Evolutionary conservation across 2,797 vertebrate genomes (phyloP).

Genomic region (Hydrolagus colliei): DNA sequence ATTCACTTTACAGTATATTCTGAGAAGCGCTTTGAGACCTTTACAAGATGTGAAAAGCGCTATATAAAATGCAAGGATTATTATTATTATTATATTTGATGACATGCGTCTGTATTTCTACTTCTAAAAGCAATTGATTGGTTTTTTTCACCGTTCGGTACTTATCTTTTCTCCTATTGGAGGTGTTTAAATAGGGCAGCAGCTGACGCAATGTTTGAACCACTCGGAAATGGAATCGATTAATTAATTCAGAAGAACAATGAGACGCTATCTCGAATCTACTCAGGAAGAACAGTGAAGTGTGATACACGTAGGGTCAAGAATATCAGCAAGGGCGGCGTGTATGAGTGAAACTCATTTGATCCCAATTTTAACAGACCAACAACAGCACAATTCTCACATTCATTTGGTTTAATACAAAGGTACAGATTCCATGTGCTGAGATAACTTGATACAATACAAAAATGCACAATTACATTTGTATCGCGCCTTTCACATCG

Average conservation of each 20-base stretch:
- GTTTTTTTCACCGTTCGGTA: not conserved
- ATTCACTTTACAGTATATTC: too few species aligned
- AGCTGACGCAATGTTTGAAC: not conserved
- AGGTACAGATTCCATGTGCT: not conserved
- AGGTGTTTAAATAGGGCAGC: not conserved
- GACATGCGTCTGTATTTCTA: not conserved
- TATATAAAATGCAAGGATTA: too few species aligned
- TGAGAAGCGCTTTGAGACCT: too few species aligned
- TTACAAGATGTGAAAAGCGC: too few species aligned
- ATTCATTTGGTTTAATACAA: not conserved
- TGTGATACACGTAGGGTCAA: not conserved
- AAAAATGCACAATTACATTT: too few species aligned
- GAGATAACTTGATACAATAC: too few species aligned
- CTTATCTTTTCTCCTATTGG: not conserved
- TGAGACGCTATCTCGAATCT: not conserved
- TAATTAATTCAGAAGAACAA: not conserved
- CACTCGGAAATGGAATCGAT: not conserved
- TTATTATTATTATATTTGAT: not conserved
- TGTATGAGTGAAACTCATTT: not conserved
- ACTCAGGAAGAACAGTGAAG: not conserved
- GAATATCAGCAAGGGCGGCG: not conserved
- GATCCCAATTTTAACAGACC: not conserved
- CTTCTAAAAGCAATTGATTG: not conserved
- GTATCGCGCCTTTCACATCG: too few species aligned
- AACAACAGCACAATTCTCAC: not conserved